phyloP scores from a whole-genome alignment of 1,140 invertebrate genomes.

The Drosophila sechellia region DNA sequence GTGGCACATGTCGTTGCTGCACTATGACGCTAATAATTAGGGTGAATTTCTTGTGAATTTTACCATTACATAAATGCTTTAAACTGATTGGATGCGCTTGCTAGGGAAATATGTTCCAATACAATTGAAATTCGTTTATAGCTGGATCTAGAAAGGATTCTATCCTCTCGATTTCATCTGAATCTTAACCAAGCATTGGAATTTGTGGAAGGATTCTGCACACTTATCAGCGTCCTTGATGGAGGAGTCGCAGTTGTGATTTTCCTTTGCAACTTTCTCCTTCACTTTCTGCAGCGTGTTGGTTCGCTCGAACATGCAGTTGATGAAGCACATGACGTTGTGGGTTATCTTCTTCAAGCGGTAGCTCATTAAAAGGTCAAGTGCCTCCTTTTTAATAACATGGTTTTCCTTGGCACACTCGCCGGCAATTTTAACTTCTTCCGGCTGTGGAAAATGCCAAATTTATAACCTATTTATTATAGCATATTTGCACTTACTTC shows the following conservation, averaged over 20 bases:
- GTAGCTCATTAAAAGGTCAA: background rate
- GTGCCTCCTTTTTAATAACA: background rate
- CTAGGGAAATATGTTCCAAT: too few relatives aligned
- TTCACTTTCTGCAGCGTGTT: background rate
- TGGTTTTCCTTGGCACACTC: background rate
- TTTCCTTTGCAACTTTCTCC: background rate
- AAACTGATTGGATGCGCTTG: too few relatives aligned
- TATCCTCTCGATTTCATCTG: background rate
- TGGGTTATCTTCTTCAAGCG: background rate
- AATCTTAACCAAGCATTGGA: background rate
- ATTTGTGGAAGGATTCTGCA: background rate
- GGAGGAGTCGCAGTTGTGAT: background rate
- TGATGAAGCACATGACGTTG: background rate
- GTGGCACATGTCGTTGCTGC: slow-evolving; percentile 37
- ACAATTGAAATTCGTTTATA: too few relatives aligned
- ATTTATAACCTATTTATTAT: background rate
- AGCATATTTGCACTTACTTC: background rate
- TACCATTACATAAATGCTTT: too few relatives aligned
- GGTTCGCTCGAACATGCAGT: background rate
- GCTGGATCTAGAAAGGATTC: too few relatives aligned
- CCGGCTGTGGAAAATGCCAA: background rate
- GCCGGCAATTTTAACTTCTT: background rate
- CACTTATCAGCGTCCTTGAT: slow-evolving; percentile 2
- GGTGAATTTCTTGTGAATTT: too few relatives aligned
- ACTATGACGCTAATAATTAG: slow-evolving; percentile 9